phyloP scores from a whole-genome alignment of 2,797 vertebrate genomes.

The Nannoperca obscura region DNA sequence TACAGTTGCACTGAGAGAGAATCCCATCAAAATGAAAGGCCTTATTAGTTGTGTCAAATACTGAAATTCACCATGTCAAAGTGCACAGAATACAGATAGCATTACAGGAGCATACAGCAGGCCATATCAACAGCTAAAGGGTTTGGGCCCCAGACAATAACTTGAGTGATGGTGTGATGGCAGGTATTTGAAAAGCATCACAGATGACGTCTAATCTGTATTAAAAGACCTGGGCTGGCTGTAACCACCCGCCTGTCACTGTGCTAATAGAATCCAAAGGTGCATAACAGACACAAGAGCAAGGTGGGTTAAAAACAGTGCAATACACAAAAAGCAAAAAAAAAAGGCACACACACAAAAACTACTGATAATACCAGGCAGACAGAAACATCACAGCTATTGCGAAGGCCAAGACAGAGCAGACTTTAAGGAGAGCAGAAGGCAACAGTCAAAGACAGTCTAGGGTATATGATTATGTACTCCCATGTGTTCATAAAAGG shows the following conservation, averaged over 20 bases:
- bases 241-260: slow-evolving; percentile 76
- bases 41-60: slow-evolving; percentile 76
- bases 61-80: slow-evolving; percentile 70
- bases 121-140: slow-evolving; percentile 60
- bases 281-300: slow-evolving; percentile 61
- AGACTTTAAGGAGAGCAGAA: slow-evolving; percentile 48
- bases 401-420: slow-evolving; percentile 37
- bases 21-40: slow-evolving; percentile 76
- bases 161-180: slow-evolving; percentile 45
- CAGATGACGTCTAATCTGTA: slow-evolving; percentile 74
- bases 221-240: slow-evolving; percentile 66
- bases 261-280: slow-evolving; percentile 74
- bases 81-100: slow-evolving; percentile 67
- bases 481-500: slow-evolving; percentile 69
- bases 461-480: slow-evolving; percentile 58
- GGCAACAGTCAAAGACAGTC: slow-evolving; percentile 56
- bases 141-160: slow-evolving; percentile 67
- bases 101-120: slow-evolving; percentile 52
- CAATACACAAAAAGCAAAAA: not conserved
- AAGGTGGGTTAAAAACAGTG: slow-evolving; percentile 54
- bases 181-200: slow-evolving; percentile 73
- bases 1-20: slow-evolving; percentile 38
- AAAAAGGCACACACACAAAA: not conserved
- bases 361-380: slow-evolving; percentile 41
- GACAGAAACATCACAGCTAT: slow-evolving; percentile 53